Evolutionary conservation across 2,113 vertebrate species (phyloP).

Genomic region (Corydoras sp.): DNA sequence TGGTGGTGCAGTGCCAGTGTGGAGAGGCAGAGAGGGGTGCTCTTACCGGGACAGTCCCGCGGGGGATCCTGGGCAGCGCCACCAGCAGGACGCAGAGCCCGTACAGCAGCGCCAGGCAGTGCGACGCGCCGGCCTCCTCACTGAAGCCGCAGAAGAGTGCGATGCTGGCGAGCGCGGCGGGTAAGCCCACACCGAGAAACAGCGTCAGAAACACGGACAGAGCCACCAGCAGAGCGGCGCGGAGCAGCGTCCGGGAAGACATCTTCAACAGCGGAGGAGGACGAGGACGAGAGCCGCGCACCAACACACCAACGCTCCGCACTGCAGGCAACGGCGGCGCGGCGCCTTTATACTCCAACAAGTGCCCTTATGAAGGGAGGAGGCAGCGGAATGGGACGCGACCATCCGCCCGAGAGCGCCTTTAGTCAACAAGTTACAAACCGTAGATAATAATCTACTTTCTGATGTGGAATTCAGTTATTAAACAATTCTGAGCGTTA

Average conservation of each 20-base stretch:
- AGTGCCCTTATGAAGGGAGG: neutral
- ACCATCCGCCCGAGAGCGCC: neutral
- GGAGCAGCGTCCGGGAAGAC: constrained; percentile 38
- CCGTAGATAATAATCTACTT: too few species aligned
- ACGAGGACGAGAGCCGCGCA: neutral
- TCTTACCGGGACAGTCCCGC: constrained; percentile 67
- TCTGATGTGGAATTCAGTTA: too few species aligned
- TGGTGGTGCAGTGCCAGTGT: too few species aligned
- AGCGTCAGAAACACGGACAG: constrained; percentile 64
- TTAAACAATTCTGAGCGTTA: too few species aligned
- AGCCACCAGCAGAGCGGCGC: constrained; percentile 41
- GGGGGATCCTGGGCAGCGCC: constrained; percentile 61
- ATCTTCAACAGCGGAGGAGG: constrained; percentile 51
- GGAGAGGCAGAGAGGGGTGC: too few species aligned
- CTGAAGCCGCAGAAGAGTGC: constrained; percentile 56
- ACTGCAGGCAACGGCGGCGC: neutral
- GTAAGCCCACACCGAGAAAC: constrained; percentile 65
- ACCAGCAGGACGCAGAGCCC: constrained; percentile 60
- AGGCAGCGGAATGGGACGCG: neutral
- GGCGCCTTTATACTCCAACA: neutral
- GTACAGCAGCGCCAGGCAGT: constrained; percentile 64
- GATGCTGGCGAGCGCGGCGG: constrained; percentile 49
- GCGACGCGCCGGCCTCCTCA: constrained; percentile 55
- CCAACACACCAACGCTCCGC: neutral
- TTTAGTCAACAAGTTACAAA: neutral